Evolutionary conservation across 2,888 invertebrate species (phyloP).

Genomic region (Uloborus plumipes): DNA sequence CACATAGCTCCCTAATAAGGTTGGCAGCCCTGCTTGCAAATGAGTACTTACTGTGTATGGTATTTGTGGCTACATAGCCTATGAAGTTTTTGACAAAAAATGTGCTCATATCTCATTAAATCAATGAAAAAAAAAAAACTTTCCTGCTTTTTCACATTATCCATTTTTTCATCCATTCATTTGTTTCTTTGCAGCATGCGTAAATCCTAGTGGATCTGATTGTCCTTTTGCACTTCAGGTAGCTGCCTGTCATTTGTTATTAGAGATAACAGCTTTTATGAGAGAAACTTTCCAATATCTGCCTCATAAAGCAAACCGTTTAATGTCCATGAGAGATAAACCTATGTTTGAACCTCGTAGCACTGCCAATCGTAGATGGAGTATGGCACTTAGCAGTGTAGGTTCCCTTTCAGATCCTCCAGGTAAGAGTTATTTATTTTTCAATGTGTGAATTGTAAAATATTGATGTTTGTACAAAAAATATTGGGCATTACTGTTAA

Average conservation of each 20-base stretch:
- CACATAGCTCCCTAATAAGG: no score
- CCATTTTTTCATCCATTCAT: background rate
- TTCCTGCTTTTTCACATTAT: no score
- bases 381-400: conserved; percentile 95
- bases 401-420: conserved; percentile 85
- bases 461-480: no score
- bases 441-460: no score
- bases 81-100: no score
- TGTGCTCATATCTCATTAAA: no score
- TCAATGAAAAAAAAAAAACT: no score
- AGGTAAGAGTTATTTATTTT: conserved; percentile 69
- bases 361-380: conserved; percentile 87
- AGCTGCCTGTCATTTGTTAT: conserved; percentile 92
- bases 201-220: conserved; percentile 81
- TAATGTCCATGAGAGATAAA: conserved; percentile 69
- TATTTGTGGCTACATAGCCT: no score
- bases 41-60: no score
- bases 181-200: conserved; percentile 75
- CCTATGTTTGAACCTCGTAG: conserved; percentile 71
- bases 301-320: conserved; percentile 71
- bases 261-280: conserved; percentile 96
- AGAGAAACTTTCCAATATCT: conserved; percentile 91
- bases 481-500: no score
- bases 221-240: conserved; percentile 80
- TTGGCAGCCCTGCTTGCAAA: no score